These are phyloP conservation scores for silkworm (Bombyx mori) DNA, from an alignment of 1,140 invertebrate species.

Conservation along the genomic window DNA sequence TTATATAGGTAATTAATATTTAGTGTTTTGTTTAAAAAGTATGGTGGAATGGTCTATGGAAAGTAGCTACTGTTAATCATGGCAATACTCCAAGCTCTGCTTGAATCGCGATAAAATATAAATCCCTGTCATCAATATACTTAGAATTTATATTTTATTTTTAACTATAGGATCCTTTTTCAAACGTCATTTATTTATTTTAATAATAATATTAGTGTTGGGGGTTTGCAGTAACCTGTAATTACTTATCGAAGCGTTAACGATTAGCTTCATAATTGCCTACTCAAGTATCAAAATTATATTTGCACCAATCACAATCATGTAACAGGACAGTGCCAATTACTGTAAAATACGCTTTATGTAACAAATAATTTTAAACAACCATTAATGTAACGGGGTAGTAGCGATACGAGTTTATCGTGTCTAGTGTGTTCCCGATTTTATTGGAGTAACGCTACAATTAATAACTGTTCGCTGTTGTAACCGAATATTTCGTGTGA, in stretches of 20 bases:
- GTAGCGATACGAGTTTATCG: slow-evolving; percentile 29
- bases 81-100: too few species aligned
- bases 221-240: too few species aligned
- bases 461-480: slow-evolving; percentile 30
- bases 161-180: too few species aligned
- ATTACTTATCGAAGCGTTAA: not conserved
- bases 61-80: too few species aligned
- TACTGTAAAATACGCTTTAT: slow-evolving; percentile 47
- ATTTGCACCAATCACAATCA: slow-evolving; percentile 12
- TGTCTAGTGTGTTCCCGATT: slow-evolving; percentile 22
- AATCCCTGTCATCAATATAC: too few species aligned
- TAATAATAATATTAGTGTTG: too few species aligned
- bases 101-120: too few species aligned
- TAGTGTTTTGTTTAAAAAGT: too few species aligned
- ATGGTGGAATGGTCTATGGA: too few species aligned
- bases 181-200: too few species aligned
- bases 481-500: slow-evolving; percentile 42
- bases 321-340: slow-evolving; percentile 34
- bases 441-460: slow-evolving; percentile 27
- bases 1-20: too few species aligned
- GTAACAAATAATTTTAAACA: slow-evolving; percentile 17
- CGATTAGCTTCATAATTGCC: not conserved
- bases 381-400: not conserved
- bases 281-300: slow-evolving; percentile 4
- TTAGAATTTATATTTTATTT: too few species aligned